Percentiles rank a stretch among this genome's conserved stretches.
phyloP scores from a whole-genome alignment of 1,140 invertebrate species.

The Brachionus paranguensis region DNA sequence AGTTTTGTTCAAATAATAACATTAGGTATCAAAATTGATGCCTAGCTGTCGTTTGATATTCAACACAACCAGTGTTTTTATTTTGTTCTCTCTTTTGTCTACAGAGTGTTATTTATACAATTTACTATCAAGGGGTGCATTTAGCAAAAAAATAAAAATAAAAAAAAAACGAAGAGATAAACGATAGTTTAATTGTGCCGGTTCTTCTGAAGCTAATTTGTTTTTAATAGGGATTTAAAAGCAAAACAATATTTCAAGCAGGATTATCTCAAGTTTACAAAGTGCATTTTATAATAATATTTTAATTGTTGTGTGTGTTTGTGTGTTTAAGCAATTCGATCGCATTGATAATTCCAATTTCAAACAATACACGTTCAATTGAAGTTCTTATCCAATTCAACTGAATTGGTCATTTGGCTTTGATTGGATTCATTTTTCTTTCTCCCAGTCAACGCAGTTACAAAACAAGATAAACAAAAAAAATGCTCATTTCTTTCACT shows the following conservation, averaged over 20 bases:
- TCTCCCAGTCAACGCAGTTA: neutral
- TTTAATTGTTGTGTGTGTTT: conserved; percentile 12
- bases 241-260: neutral
- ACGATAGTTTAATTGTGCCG: conserved; percentile 28
- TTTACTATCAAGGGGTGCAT: conserved; percentile 18
- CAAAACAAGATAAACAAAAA: neutral
- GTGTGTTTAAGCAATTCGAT: neutral
- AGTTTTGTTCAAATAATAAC: neutral
- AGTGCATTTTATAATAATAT: conserved; percentile 12
- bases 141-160: neutral
- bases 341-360: conserved; percentile 22
- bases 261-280: conserved; percentile 34
- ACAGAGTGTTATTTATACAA: neutral
- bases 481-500: neutral
- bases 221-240: conserved; percentile 22
- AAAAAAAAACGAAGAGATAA: neutral
- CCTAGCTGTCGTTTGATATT: neutral
- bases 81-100: neutral
- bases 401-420: neutral
- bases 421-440: neutral
- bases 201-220: neutral
- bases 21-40: conserved; percentile 19
- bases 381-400: neutral
- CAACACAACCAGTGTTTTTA: neutral
- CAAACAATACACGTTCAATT: neutral